Percentiles rank a stretch among this genome's conserved stretches.
Evolutionary conservation across 2,888 invertebrate genomes (phyloP).

Genomic region (Drosophila multiciliata): DNA sequence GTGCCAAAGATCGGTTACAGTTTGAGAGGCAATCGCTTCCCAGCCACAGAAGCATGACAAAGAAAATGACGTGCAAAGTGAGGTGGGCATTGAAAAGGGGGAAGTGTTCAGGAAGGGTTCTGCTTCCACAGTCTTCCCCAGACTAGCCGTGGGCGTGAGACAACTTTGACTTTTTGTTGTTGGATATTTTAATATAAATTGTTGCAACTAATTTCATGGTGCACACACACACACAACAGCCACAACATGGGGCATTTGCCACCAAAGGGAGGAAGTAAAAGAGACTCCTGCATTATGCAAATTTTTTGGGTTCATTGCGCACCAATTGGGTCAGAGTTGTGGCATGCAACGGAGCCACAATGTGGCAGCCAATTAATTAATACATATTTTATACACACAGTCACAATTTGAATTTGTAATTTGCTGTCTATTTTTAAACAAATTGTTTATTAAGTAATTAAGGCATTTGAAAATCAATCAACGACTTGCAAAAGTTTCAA

Average conservation of each 20-base stretch:
- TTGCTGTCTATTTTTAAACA: constrained; percentile 27
- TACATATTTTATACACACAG: neutral
- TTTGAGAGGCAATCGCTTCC: constrained; percentile 41
- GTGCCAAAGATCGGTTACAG: constrained; percentile 36
- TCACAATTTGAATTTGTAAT: neutral
- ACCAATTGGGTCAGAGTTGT: constrained; percentile 69
- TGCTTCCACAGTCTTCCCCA: constrained; percentile 15
- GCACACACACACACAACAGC: constrained; percentile 26
- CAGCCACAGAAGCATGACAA: constrained; percentile 50
- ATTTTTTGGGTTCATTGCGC: constrained; percentile 69
- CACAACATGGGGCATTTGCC: constrained; percentile 2
- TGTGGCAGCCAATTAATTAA: constrained; percentile 43
- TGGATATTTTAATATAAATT: constrained; percentile 50
- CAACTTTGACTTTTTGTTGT: constrained; percentile 24
- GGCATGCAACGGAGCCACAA: constrained; percentile 40
- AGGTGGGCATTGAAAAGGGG: constrained; percentile 13
- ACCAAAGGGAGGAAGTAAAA: neutral
- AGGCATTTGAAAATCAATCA: constrained; percentile 68
- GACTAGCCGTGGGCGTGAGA: constrained; percentile 69
- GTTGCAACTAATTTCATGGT: constrained; percentile 70
- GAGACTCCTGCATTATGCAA: constrained; percentile 56
- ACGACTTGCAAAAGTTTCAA: constrained; percentile 62
- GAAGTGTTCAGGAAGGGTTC: constrained; percentile 29
- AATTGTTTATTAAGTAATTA: constrained; percentile 69
- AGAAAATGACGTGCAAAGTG: constrained; percentile 47